Evolutionary conservation across 2,113 vertebrate species (phyloP).

Genomic region (Boleophthalmus pectinirostris): DNA sequence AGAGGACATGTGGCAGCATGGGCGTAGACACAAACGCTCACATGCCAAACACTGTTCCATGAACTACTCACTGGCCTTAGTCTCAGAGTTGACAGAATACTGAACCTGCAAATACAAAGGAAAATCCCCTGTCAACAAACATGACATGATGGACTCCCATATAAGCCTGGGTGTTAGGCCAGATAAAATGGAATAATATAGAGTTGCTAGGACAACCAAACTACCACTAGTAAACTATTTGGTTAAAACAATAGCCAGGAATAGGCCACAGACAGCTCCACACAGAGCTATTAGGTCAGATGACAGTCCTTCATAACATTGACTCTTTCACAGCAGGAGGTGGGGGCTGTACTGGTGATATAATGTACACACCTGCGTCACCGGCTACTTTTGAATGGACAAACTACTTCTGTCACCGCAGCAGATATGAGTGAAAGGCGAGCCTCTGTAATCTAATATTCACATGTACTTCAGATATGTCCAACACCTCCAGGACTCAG

Average conservation of each 20-base stretch:
- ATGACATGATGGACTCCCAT: conserved; percentile 1
- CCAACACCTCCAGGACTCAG: conserved; percentile 9
- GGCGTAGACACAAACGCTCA: conserved; percentile 15
- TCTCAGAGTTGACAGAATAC: conserved; percentile 40
- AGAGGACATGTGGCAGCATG: conserved; percentile 8
- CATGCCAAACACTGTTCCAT: neutral
- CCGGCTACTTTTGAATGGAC: conserved; percentile 49
- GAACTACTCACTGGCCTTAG: neutral
- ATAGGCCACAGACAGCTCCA: conserved; percentile 43
- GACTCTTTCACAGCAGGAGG: conserved; percentile 65
- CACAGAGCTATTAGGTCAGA: conserved; percentile 63
- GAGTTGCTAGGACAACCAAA: conserved; percentile 43
- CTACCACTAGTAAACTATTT: conserved; percentile 46
- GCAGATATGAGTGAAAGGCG: conserved; percentile 34
- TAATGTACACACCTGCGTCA: conserved; percentile 61
- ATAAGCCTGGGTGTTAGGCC: conserved; percentile 19
- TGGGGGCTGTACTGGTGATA: conserved; percentile 46
- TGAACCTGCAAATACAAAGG: conserved; percentile 35
- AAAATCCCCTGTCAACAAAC: conserved; percentile 47
- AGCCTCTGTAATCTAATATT: conserved; percentile 37
- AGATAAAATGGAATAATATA: conserved; percentile 51
- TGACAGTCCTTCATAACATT: conserved; percentile 74
- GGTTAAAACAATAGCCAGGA: conserved; percentile 58
- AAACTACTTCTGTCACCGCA: conserved; percentile 25
- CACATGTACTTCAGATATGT: conserved; percentile 21